Base-by-base conservation (phyloP, 1,140 invertebrate species). In the Pantala flavescens region DNA sequence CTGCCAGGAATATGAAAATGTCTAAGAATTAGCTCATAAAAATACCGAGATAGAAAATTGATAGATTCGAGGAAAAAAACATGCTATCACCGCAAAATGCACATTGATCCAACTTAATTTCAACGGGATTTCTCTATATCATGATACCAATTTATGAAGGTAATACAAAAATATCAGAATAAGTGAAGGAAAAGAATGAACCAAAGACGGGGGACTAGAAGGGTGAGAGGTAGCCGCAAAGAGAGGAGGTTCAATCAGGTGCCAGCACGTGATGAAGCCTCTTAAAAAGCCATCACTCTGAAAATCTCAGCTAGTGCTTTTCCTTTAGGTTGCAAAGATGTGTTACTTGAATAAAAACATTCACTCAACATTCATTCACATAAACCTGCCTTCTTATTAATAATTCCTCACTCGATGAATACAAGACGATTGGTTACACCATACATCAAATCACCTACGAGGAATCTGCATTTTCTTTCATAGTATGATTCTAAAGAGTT, bases 201-300 rank as follows among this genome's bases (percentile, higher is more conserved):
- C 28, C n/a, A 21, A 63, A 63, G 49, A 21, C 16, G 49, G 14
- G 49, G 49, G 49, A 63, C 49, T 63, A 63, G 49, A 63, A 21
- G 49, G 49, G 12, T 3, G 16, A 21, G n/a, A 21, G n/a, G 49
- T 16, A 19, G n/a, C 16, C 49, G 16, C 14, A 16, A 63, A 19
- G 49, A 63, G 49, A 63, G n/a, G n/a, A 63, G 49, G 49, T 63
- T 63, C 49, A 63, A 63, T 63, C 49, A 63, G 49, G 49, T 63
- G 49, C 49, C 49, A 63, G 49, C 49, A 63, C 49, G n/a, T 63
- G 49, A 63, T 63, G 49, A 63, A 63, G 49, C 49, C 49, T 63
- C 49, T 19, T 63, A 19, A 19, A n/a, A 63, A 63, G 49, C n/a
- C 49, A 63, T 63, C 49, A 63, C 14, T 63, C 49, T 19, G n/a